Evolutionary conservation across 2,888 invertebrate species (phyloP).

Genomic region (Meta bourneti): DNA sequence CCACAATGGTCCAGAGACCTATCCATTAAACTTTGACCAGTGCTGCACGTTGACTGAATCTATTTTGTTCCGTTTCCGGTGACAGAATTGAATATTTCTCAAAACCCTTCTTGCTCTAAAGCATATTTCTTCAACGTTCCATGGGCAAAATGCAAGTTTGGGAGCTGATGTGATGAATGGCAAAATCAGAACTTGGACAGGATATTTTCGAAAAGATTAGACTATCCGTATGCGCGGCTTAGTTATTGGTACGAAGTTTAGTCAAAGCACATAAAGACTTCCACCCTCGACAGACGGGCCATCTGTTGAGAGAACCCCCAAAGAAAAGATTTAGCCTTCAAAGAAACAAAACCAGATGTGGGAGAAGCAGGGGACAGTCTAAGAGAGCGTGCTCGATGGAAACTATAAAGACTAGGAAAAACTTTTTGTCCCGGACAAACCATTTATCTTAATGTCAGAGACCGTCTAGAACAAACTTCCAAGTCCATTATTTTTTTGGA

Average conservation of each 20-base stretch:
- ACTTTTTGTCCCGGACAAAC: constrained; percentile 13
- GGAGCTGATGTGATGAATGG: not conserved
- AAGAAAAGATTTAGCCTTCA: not conserved
- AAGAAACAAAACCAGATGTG: constrained; percentile 26
- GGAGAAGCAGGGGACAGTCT: constrained; percentile 1
- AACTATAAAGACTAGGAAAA: constrained; percentile 12
- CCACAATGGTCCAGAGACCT: no score
- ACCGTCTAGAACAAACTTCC: constrained; percentile 18
- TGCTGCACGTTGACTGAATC: no score
- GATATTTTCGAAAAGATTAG: not conserved
- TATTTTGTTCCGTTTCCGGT: no score
- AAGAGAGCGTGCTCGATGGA: constrained; percentile 15
- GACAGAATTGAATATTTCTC: no score
- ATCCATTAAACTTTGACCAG: no score
- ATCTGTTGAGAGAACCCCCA: constrained; percentile 45
- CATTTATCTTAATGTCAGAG: constrained; percentile 62
- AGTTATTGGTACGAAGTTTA: not conserved
- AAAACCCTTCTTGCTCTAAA: no score
- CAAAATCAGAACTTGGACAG: not conserved
- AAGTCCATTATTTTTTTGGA: constrained; percentile 31
- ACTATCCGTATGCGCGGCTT: not conserved
- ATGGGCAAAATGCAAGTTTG: no score
- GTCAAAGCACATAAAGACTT: not conserved
- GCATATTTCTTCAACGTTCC: no score
- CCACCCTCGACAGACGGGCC: constrained; percentile 1